These are phyloP conservation scores for Drosophila niveifrons DNA, from an alignment of 2,888 invertebrate species.

Conservation along the genomic window DNA sequence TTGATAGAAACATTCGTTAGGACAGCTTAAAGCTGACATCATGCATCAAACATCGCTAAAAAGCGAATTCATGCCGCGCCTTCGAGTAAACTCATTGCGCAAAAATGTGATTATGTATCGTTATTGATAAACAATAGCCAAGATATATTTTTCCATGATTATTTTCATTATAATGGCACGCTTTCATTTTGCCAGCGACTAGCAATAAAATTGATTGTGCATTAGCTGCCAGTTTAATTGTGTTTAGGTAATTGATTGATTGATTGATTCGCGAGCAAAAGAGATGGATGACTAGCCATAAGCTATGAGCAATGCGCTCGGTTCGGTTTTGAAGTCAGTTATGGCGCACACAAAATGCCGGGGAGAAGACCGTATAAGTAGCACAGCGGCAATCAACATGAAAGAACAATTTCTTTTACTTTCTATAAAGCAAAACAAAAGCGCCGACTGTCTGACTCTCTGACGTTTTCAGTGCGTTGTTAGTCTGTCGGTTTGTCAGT, in stretches of 20 bases:
- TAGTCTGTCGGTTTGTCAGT: conserved; percentile 58
- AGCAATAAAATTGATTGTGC: conserved; percentile 51
- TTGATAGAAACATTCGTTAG: conserved; percentile 9
- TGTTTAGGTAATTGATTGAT: conserved; percentile 71
- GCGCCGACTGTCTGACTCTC: conserved; percentile 36
- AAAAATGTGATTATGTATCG: conserved; percentile 61
- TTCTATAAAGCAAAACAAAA: conserved; percentile 73
- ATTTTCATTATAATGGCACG: conserved; percentile 56
- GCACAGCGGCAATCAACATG: conserved; percentile 63
- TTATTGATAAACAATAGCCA: conserved; percentile 40
- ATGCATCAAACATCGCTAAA: conserved; percentile 27
- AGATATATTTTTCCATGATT: conserved; percentile 2
- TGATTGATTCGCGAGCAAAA: conserved; percentile 43
- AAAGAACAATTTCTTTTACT: conserved; percentile 79
- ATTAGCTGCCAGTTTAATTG: conserved; percentile 51
- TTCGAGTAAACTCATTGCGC: conserved; percentile 56
- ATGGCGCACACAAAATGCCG: conserved; percentile 31
- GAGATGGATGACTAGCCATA: conserved; percentile 14
- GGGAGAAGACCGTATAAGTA: conserved; percentile 43
- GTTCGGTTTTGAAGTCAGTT: background rate
- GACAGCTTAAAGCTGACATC: conserved; percentile 41
- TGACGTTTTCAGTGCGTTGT: conserved; percentile 26
- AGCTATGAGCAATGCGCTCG: background rate
- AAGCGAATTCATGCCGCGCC: conserved; percentile 51
- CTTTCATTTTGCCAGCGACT: conserved; percentile 66